Evolutionary conservation across 2,113 vertebrate species (phyloP), one percentile per base, ranked within the genome.

Genomic region (Eublepharis macularius): DNA sequence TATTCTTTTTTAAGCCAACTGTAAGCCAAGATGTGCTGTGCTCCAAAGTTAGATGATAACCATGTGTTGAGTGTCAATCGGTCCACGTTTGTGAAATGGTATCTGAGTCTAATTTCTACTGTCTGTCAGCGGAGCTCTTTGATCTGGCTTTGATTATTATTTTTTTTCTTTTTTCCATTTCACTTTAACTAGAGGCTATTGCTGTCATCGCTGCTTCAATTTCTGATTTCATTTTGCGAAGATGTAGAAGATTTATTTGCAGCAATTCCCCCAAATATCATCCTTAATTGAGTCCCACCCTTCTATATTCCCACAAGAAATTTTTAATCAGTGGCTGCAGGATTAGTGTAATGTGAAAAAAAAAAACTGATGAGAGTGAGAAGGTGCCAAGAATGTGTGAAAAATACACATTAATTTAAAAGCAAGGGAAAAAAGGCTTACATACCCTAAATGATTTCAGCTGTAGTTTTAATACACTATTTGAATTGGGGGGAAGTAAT

Each of bases 91-190:
- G 95, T 94, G 92, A 94, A 93, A 94, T 87, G 60, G 89, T 93
- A 91, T 95, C 96, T 96, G 96, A 93, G 93, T 96, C 96, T 96
- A 95, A 96, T 97, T 96, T 96, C 94, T 95, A 91, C 94, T 96
- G 95, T 94, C 95, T 95, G 95, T 96, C 95, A 96, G 89, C 84
- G 83, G 73, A 10, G 90, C 82, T 86, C 96, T 96, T 97, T 96
- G 96, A 97, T 96, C 95, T 95, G 91, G 92, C 84, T 63, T 90
- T 94, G 94, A 93, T 93, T n/a, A n/a, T n/a, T n/a, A n/a, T n/a
- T n/a, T 93, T 94, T 95, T 94, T 93, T 90, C 92, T 94, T 89
- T 91, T 95, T 96, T 94, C 93, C 91, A 94, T 93, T 95, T 95
- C 92, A 85, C 49, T 93, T 69, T 96, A 94, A 95, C 94, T 96